Conservation (phyloP, 1,140 invertebrate genomes). For the Zaprionus capensis region DNA sequence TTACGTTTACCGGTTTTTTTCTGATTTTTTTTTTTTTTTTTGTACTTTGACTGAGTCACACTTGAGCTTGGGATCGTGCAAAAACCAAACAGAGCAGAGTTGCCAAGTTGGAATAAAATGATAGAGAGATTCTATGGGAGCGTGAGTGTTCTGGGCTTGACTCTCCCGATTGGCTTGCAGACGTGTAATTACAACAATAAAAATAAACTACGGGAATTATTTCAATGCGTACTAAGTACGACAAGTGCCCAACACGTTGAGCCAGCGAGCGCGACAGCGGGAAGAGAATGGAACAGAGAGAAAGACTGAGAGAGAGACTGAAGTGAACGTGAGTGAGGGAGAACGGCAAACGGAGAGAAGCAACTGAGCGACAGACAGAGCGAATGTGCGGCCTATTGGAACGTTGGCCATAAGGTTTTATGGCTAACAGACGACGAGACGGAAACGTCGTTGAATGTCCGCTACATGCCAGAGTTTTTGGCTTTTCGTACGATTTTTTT, state of each 20-base stretch:
- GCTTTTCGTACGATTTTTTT: slow-evolving; percentile 25
- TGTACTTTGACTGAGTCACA: slow-evolving; percentile 42
- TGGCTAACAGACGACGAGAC: slow-evolving; percentile 50
- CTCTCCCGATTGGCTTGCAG: slow-evolving; percentile 38
- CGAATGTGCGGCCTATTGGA: slow-evolving; percentile 74
- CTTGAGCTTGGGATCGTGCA: slow-evolving; percentile 33
- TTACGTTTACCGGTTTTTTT: slow-evolving; percentile 73
- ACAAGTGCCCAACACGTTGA: slow-evolving; percentile 56
- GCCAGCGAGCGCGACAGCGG: neutral
- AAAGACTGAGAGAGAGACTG: neutral
- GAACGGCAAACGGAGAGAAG: neutral
- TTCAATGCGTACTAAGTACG: slow-evolving; percentile 73
- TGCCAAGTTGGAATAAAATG: slow-evolving; percentile 29
- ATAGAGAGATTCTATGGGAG: slow-evolving; percentile 18
- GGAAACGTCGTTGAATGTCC: slow-evolving; percentile 40
- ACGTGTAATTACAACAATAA: slow-evolving; percentile 82
- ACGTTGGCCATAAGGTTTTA: slow-evolving; percentile 78
- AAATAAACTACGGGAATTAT: slow-evolving; percentile 81
- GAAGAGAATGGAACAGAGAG: neutral
- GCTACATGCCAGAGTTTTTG: slow-evolving; percentile 53
- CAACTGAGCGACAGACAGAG: neutral
- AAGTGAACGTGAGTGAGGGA: neutral
- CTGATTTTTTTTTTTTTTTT: slow-evolving; percentile 18
- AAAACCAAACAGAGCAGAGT: slow-evolving; percentile 19
- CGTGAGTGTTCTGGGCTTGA: neutral